A percentile compares a stretch with the other conserved stretches of the same genome.
Evolutionary conservation across 35 echinoderm and acorn worm species (phyloP).

Genomic region (Apostichopus japonicus): DNA sequence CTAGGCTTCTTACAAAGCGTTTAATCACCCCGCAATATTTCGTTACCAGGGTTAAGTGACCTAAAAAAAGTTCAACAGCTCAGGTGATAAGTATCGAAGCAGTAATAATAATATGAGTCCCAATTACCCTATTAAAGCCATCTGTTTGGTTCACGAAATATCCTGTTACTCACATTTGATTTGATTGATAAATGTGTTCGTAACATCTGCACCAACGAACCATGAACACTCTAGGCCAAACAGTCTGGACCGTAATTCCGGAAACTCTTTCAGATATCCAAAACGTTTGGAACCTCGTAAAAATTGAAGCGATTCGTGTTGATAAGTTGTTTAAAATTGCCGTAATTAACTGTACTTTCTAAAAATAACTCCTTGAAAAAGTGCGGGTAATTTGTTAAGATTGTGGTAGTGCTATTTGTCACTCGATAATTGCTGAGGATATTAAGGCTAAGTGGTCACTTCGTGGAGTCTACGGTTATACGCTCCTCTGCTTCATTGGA

Average conservation of each 20-base stretch:
- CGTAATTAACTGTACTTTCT: no score
- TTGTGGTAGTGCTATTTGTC: no score
- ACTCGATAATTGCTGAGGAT: no score
- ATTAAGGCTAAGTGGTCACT: no score
- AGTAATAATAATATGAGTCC: not conserved
- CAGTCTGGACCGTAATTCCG: not conserved
- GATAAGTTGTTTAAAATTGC: no score
- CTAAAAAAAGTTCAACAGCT: not conserved
- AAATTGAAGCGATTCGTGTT: no score
- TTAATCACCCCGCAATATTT: no score
- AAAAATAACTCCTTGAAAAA: no score
- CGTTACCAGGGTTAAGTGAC: not conserved
- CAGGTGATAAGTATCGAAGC: not conserved
- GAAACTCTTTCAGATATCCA: not conserved
- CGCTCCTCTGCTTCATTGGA: no score
- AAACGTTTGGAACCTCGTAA: not conserved
- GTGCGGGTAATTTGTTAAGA: no score
- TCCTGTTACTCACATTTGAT: not conserved
- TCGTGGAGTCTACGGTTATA: no score
- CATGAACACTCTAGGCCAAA: not conserved
- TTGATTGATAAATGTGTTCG: not conserved
- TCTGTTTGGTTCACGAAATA: not conserved
- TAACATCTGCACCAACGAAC: not conserved
- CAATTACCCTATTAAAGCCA: not conserved
- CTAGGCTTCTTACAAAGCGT: no score